A percentile compares a stretch with the other conserved stretches of the same genome.
Conservation (phyloP, 2,113 vertebrate species). For the Pomatostomus ruficeps region DNA sequence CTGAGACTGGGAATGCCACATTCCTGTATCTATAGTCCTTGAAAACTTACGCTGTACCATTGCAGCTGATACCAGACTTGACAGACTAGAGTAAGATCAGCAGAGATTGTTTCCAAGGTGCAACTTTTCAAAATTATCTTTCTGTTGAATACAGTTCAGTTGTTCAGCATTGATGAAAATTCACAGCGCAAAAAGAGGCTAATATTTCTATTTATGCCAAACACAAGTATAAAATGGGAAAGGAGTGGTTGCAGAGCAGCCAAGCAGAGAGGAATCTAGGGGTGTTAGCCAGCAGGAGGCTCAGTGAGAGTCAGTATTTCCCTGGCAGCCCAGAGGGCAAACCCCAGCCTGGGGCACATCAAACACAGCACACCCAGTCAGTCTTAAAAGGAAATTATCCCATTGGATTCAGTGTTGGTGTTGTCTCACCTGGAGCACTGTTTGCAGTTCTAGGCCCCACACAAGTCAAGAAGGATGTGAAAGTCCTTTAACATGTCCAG, state of each 20-base stretch:
- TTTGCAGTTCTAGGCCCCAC: not conserved
- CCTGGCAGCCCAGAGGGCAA: not conserved
- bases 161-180: not conserved
- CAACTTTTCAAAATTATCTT: not conserved
- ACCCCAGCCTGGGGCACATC: rapidly evolving
- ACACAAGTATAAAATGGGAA: not conserved
- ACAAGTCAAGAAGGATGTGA: not conserved
- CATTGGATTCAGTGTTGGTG: rapidly evolving
- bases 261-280: not conserved
- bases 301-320: not conserved
- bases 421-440: not conserved
- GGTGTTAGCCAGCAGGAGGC: not conserved
- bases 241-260: not conserved
- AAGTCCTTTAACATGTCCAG: not conserved
- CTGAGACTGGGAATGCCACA: not conserved
- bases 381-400: not conserved
- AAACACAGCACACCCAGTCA: not conserved
- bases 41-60: not conserved
- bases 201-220: not conserved
- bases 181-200: not conserved
- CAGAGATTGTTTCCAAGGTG: not conserved
- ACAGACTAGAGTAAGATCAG: not conserved
- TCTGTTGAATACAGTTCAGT: not conserved
- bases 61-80: not conserved
- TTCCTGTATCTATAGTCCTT: not conserved